Conservation (phyloP, 2,888 invertebrate species). For the Shargacucullia verbasci region DNA sequence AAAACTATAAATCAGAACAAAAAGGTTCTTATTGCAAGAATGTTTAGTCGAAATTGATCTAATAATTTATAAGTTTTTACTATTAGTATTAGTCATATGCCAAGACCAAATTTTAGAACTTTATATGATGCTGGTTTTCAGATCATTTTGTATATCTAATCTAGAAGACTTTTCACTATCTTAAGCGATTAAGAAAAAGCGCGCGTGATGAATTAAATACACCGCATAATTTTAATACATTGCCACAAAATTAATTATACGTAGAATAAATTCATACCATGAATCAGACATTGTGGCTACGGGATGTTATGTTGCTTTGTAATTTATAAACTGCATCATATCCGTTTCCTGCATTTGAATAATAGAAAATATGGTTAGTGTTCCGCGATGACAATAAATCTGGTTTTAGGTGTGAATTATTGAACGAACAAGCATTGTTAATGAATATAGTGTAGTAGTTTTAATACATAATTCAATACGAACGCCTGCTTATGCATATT, state of each 20-base stretch:
- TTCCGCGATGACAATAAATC: conserved; percentile 51
- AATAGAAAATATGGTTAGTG: conserved; percentile 55
- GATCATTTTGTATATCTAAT: too few relatives aligned
- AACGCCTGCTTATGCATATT: conserved; percentile 14
- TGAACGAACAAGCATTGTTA: conserved; percentile 46
- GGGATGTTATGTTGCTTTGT: conserved; percentile 45
- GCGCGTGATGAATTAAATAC: conserved; percentile 11
- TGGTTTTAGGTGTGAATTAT: conserved; percentile 56
- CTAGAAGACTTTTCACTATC: too few relatives aligned
- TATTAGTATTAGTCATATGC: too few relatives aligned
- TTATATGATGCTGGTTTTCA: too few relatives aligned
- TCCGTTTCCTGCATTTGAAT: conserved; percentile 57
- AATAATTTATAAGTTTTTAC: too few relatives aligned
- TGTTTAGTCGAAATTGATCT: too few relatives aligned
- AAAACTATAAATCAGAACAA: not conserved
- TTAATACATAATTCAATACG: conserved; percentile 20
- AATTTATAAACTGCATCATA: conserved; percentile 58
- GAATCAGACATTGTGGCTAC: conserved; percentile 45
- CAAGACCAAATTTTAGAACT: too few relatives aligned
- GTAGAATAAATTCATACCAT: conserved; percentile 45
- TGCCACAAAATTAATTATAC: conserved; percentile 47
- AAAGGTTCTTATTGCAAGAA: too few relatives aligned
- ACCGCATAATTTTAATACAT: conserved; percentile 17
- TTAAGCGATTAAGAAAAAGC: too few relatives aligned
- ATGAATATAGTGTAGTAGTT: conserved; percentile 29